Base-by-base conservation (phyloP, 2,113 vertebrate genomes). In the Rallus limicola region DNA sequence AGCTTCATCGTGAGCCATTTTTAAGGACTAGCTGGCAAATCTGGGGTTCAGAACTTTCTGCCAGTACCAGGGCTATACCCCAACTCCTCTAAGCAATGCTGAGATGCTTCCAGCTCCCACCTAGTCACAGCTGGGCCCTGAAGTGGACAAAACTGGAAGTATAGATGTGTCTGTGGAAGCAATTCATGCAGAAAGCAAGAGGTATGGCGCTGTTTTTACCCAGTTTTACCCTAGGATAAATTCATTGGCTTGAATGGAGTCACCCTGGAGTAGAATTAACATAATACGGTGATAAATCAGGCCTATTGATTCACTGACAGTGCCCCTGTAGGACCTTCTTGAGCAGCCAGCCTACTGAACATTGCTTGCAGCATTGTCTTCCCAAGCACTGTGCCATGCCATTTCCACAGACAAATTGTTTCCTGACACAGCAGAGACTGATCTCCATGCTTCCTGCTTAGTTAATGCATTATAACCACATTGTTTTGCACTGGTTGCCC, bases 321-420 rank as follows among this genome's bases (percentile, higher is more conserved):
- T 92, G 96, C 76, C 95, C 72, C 92, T 86, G 72, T 94, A 94
- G 92, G 92, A 96, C 90, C 93, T 90, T 94, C 83, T 74, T 14
- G 21, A 92, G 79, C 72, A 40, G 15, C 64, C 81, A 95, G 70
- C 72, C 88, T 95, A 78, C 90, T 64, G 82, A 95, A 86, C 56
- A 71, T 34, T 81, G 80, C 93, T 95, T 9, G 9, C 59, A 95
- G 88, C 79, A 88, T 80, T 94, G 86, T 96, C 90, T 93, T 97
- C 88, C 92, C 86, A 84, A 93, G 92, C 64, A 78, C 90, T 83
- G 34, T 84, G 69, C 90, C 88, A 93, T 88, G 76, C 56, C 88
- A 86, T 95, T 96, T 92, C 94, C 93, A 93, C 88, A 96, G 87
- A 94, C 92, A 96, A 96, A 96, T 88, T 96, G 90, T 94, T 96